Conservation (phyloP, 2,113 vertebrate species). For the Pseudorasbora parva region DNA sequence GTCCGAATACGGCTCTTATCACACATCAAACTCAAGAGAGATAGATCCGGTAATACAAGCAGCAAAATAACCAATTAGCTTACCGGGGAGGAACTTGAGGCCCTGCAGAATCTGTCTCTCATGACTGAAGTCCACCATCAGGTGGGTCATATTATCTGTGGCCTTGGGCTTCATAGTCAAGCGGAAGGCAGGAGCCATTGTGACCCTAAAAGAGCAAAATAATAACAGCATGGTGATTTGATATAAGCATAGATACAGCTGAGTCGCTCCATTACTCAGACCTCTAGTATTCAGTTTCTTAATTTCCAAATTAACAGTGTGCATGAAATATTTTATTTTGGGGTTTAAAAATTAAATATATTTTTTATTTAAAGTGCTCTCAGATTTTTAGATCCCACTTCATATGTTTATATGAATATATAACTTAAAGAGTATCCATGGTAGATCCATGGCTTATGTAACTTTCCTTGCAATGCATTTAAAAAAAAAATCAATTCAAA, state of each 20-base stretch:
- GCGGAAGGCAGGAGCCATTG: slow-evolving; percentile 90
- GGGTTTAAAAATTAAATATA: too few species aligned
- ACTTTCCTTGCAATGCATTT: too few species aligned
- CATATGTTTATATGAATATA: too few species aligned
- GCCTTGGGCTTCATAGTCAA: slow-evolving; percentile 85
- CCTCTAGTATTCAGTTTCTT: not conserved
- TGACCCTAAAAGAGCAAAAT: slow-evolving; percentile 79
- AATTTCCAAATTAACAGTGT: too few species aligned
- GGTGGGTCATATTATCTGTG: slow-evolving; percentile 88
- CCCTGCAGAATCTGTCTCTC: slow-evolving; percentile 83
- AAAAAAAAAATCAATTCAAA: too few species aligned
- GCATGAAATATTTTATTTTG: too few species aligned
- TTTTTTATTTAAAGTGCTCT: too few species aligned
- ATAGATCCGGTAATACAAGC: not conserved
- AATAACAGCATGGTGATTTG: not conserved
- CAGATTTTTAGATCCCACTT: too few species aligned
- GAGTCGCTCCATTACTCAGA: not conserved
- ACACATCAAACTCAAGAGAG: not conserved
- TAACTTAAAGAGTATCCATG: too few species aligned
- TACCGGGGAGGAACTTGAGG: slow-evolving; percentile 92
- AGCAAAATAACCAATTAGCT: not conserved
- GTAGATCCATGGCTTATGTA: too few species aligned
- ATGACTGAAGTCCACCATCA: slow-evolving; percentile 88
- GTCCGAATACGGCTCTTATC: too few species aligned
- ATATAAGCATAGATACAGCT: not conserved